These are phyloP conservation scores for Allolobophora icterica DNA, from an alignment of 2,888 invertebrate genomes.

Conservation along the genomic window DNA sequence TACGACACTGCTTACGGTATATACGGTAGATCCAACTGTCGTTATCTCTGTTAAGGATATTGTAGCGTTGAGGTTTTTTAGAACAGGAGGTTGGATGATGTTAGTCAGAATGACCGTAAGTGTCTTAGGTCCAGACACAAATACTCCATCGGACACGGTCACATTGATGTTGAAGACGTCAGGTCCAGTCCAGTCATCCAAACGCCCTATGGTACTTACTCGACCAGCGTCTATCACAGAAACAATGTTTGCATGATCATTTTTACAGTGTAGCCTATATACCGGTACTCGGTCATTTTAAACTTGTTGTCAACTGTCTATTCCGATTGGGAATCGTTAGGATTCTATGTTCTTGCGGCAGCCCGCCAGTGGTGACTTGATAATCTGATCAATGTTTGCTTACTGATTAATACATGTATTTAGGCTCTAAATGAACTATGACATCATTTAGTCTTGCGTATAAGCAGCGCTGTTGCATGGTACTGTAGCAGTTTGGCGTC, in stretches of 20 bases:
- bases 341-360: neutral
- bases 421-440: too few relatives aligned
- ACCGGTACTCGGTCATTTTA: too few relatives aligned
- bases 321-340: neutral
- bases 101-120: neutral
- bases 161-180: neutral
- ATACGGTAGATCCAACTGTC: neutral
- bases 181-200: constrained; percentile 22
- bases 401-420: too few relatives aligned
- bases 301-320: neutral
- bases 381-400: too few relatives aligned
- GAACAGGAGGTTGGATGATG: neutral
- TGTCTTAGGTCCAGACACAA: neutral
- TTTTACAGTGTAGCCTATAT: neutral
- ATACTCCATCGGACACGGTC: neutral
- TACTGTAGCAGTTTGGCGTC: too few relatives aligned
- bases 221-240: neutral
- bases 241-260: neutral
- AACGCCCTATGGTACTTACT: neutral
- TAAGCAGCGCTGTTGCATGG: neutral
- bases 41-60: neutral
- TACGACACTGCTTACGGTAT: neutral
- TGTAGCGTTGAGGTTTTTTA: constrained; percentile 3
- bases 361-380: neutral
- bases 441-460: neutral